Conservation (phyloP, 2,797 vertebrate species). For the Hemibagrus guttatus region DNA sequence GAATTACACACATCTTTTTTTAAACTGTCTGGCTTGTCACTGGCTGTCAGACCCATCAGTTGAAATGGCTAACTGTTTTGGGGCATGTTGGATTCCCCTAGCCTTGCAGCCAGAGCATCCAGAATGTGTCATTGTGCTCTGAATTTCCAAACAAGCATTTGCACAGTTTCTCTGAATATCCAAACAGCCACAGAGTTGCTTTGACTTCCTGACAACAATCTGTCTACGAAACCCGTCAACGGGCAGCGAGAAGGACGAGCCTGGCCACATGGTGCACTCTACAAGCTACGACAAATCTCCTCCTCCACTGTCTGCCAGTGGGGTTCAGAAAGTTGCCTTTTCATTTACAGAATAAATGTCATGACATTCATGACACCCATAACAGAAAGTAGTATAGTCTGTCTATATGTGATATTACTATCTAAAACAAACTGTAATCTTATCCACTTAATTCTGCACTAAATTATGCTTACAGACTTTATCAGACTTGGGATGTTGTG, state of each 20-base stretch:
- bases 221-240: background rate
- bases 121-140: conserved; percentile 29
- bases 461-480: background rate
- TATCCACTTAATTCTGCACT: background rate
- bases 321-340: background rate
- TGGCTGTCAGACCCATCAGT: background rate
- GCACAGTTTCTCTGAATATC: conserved; percentile 18
- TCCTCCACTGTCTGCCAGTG: background rate
- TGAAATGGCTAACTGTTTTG: conserved; percentile 23
- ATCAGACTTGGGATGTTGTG: background rate
- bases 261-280: background rate
- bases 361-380: background rate
- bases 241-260: background rate
- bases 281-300: background rate
- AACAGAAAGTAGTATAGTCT: background rate
- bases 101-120: conserved; percentile 11
- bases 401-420: background rate
- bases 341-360: conserved; percentile 4
- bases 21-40: background rate
- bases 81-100: conserved; percentile 5
- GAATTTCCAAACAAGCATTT: conserved; percentile 34
- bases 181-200: conserved; percentile 14
- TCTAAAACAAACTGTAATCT: background rate
- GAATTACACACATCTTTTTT: background rate
- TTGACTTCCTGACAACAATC: conserved; percentile 19